Evolutionary conservation across 1,140 invertebrate genomes (phyloP), one percentile per base, ranked within the genome.

Genomic region (Leptinotarsa undecemlineata): DNA sequence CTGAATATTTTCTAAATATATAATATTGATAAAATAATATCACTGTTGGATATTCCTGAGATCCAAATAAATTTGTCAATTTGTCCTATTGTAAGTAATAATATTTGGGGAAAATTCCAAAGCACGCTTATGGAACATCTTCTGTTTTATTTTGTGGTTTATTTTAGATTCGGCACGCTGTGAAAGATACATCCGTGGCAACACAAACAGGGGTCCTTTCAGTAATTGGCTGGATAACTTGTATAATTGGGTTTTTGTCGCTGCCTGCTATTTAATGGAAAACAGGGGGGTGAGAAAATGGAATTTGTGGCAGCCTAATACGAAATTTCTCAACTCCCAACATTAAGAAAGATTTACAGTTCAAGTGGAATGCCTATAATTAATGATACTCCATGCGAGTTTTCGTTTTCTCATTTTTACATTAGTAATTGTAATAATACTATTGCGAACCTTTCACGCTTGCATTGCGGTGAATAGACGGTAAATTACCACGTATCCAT

Each of bases 201-300:
- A 76, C 64, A 66, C 71, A 76, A 76, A 73, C 75, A 73, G 60
- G 75, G 75, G 60, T 48, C 71, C 64, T 73, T 73, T 47, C 67
- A 73, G 75, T 76, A 76, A 76, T 76, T 76, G 75, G 71, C 68
- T 70, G 75, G 75, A 76, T 76, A 76, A 76, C 66, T 74, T 66
- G 75, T 62, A 70, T 76, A 76, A 76, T 76, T 76, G 72, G 75
- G 75, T 76, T 76, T 76, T 76, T 76, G 75, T 76, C 71, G 72
- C 42, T 48, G 69, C 64, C 51, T 57, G 70, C 68, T 68, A 69
- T 76, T 69, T 74, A 76, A 73, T 76, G 75, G 69, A 61, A 61
- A 71, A 26, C 48, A 23, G 68, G 48, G 48, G 68, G 42, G 68
- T 11, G 33, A n/a, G 15, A 48, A 47, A 51, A 69, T 51, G 42